Evolutionary conservation across 2,113 vertebrate species (phyloP).

Genomic region (Myiopsitta monachus): DNA sequence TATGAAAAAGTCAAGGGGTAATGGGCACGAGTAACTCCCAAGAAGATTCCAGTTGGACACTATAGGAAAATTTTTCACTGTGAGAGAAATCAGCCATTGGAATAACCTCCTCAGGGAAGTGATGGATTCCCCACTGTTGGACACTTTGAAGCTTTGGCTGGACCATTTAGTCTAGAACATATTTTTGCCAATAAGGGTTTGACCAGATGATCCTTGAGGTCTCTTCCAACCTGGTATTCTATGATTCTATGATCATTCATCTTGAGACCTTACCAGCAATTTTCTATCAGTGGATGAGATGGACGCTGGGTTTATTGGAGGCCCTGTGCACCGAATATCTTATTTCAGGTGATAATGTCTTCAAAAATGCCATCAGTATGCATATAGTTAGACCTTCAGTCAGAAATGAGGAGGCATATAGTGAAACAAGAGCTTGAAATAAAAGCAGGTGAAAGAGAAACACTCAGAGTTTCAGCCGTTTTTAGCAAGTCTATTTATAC

Average conservation of each 20-base stretch:
- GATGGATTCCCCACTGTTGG: not conserved
- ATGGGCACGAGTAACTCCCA: not conserved
- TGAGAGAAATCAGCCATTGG: not conserved
- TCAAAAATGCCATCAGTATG: not conserved
- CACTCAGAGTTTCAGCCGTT: slow-evolving; percentile 37
- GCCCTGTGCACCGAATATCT: not conserved
- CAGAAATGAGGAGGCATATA: not conserved
- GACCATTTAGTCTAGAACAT: not conserved
- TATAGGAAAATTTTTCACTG: not conserved
- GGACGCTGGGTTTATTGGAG: not conserved
- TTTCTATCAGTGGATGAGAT: not conserved
- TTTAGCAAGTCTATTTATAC: slow-evolving; percentile 64
- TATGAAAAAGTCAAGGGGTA: not conserved
- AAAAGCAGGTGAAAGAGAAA: slow-evolving; percentile 61
- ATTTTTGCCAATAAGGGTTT: not conserved
- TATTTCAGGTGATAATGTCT: not conserved
- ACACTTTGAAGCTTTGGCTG: not conserved
- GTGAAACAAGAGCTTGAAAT: not conserved
- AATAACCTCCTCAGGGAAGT: not conserved
- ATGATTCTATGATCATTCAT: not conserved
- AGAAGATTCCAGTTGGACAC: not conserved
- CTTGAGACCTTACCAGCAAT: not conserved
- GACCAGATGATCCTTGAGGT: not conserved
- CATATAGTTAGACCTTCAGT: not conserved
- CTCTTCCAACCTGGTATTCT: not conserved